Evolutionary conservation across 2,113 vertebrate genomes (phyloP).

Genomic region (Microtus montanus): DNA sequence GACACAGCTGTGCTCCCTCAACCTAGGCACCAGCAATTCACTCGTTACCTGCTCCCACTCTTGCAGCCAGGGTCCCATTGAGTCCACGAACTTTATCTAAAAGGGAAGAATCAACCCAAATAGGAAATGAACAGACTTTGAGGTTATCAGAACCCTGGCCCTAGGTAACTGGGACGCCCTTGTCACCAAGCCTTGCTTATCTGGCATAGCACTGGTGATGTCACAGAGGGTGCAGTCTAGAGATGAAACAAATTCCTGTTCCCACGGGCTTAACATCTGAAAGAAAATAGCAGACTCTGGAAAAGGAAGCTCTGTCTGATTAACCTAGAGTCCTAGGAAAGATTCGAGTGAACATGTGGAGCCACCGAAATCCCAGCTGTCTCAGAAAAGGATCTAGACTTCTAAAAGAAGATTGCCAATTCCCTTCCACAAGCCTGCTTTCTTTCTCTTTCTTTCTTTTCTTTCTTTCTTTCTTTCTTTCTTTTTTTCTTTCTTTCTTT

Average conservation of each 20-base stretch:
- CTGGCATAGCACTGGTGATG: slow-evolving; percentile 34
- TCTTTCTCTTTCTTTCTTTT: no score
- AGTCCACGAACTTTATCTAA: slow-evolving; percentile 28
- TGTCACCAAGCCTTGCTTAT: slow-evolving; percentile 34
- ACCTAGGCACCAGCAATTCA: neutral
- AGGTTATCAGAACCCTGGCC: slow-evolving; percentile 48
- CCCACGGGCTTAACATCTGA: slow-evolving; percentile 22
- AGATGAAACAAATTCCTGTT: slow-evolving; percentile 65
- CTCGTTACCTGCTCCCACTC: neutral
- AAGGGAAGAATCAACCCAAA: slow-evolving; percentile 32
- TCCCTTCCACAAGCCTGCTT: neutral
- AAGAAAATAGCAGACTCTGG: slow-evolving; percentile 49
- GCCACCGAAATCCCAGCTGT: neutral
- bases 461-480: no score
- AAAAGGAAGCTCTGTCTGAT: slow-evolving; percentile 50
- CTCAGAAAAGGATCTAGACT: neutral
- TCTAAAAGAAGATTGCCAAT: neutral
- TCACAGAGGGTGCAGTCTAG: slow-evolving; percentile 32
- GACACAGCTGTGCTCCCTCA: neutral
- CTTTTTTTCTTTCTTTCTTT: no score
- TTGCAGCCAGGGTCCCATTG: neutral
- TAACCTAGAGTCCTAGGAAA: neutral
- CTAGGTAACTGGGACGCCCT: neutral
- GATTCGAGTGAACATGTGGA: neutral
- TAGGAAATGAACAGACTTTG: slow-evolving; percentile 50